phyloP scores from a whole-genome alignment of 2,113 vertebrate genomes.

The Suncus etruscus region DNA sequence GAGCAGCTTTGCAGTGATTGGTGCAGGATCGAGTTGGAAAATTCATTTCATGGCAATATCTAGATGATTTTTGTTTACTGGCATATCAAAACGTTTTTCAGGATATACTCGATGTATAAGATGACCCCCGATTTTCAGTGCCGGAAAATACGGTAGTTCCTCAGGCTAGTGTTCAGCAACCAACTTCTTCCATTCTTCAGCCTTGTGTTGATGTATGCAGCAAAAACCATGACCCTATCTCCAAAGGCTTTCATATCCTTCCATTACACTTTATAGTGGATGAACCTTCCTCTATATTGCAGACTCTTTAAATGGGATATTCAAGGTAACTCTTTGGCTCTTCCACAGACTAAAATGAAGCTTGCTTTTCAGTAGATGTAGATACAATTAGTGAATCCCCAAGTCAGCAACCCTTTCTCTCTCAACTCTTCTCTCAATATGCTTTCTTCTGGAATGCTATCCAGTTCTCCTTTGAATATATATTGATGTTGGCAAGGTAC shows the following conservation, averaged over 20 bases:
- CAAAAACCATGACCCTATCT: background rate
- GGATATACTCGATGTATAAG: no score
- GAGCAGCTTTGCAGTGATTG: no score
- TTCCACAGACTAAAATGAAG: background rate
- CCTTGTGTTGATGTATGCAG: background rate
- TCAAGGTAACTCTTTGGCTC: background rate
- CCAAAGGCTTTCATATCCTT: background rate
- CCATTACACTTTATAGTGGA: no score
- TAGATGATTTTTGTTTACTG: no score
- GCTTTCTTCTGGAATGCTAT: background rate
- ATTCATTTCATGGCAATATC: no score
- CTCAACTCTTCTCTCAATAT: background rate
- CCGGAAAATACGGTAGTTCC: no score
- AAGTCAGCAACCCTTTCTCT: background rate
- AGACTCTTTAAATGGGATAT: background rate
- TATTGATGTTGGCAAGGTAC: constrained; percentile 43
- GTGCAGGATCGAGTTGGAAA: no score
- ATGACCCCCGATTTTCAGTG: no score
- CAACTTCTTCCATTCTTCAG: background rate
- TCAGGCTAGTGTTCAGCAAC: background rate
- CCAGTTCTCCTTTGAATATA: constrained; percentile 16
- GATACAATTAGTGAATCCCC: background rate
- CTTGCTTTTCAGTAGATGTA: background rate
- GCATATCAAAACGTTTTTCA: no score
- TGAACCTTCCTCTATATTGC: background rate